These are phyloP conservation scores for Aporophyla nigra DNA, from an alignment of 2,888 invertebrate species.

Conservation along the genomic window DNA sequence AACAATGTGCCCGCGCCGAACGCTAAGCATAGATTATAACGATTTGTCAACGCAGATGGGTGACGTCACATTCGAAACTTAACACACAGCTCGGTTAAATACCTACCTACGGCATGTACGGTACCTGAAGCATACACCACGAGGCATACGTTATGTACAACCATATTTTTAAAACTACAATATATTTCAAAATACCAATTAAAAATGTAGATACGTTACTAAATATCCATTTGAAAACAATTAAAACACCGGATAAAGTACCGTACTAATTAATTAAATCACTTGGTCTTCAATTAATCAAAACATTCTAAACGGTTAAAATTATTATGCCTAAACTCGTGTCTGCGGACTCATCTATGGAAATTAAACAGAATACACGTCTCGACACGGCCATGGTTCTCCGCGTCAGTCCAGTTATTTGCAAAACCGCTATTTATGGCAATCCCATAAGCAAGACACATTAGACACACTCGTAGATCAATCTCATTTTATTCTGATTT, in stretches of 20 bases:
- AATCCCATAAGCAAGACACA: constrained; percentile 83
- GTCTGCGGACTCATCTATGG: constrained; percentile 69
- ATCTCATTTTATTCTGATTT: constrained; percentile 20
- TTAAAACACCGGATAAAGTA: constrained; percentile 21
- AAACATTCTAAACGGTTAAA: constrained; percentile 31
- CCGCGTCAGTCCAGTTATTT: constrained; percentile 88
- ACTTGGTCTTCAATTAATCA: constrained; percentile 9
- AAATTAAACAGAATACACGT: constrained; percentile 76
- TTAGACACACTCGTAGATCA: constrained; percentile 74
- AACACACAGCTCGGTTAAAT: constrained; percentile 12
- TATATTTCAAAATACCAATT: not conserved
- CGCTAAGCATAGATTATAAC: constrained; percentile 73
- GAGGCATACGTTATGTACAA: not conserved
- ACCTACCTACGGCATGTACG: not conserved
- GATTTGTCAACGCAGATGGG: constrained; percentile 63
- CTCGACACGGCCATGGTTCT: constrained; percentile 81
- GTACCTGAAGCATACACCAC: not conserved
- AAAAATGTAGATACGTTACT: not conserved
- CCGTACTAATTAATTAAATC: constrained; percentile 25
- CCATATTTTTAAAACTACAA: not conserved
- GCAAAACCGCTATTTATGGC: constrained; percentile 89
- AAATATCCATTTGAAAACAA: constrained; percentile 2
- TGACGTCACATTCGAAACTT: constrained; percentile 21
- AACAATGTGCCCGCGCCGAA: constrained; percentile 86
- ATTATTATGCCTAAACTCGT: constrained; percentile 53